Percentiles rank a stretch among this genome's conserved stretches.
Evolutionary conservation across 2,797 vertebrate species (phyloP).

Genomic region (Spondyliosoma cantharus): DNA sequence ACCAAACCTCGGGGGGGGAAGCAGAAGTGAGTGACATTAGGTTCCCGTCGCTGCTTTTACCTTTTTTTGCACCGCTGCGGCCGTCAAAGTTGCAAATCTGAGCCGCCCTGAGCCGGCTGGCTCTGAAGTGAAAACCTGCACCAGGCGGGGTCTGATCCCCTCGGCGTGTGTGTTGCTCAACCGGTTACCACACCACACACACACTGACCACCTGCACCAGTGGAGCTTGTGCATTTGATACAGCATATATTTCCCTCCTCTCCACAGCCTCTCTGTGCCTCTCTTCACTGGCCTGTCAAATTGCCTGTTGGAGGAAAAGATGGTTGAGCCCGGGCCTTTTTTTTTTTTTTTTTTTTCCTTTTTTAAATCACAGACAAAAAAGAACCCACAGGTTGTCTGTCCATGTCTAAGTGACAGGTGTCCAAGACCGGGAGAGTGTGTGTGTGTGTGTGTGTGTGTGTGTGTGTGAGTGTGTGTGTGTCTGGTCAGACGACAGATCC

Average conservation of each 20-base stretch:
- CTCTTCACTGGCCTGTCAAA: slow-evolving; percentile 77
- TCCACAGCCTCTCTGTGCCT: slow-evolving; percentile 30
- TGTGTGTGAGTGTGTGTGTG: slow-evolving; percentile 42
- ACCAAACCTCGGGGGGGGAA: slow-evolving; percentile 1
- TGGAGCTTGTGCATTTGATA: slow-evolving; percentile 71
- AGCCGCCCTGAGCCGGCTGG: slow-evolving; percentile 33
- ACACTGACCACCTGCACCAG: slow-evolving; percentile 58
- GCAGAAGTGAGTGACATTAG: slow-evolving; percentile 18
- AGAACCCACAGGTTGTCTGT: slow-evolving; percentile 66
- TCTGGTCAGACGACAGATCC: slow-evolving; percentile 68
- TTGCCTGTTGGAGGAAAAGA: slow-evolving; percentile 64
- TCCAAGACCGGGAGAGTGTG: slow-evolving; percentile 31
- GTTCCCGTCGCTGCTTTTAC: slow-evolving; percentile 27
- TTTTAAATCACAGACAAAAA: slow-evolving; percentile 46
- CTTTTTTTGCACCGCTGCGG: not conserved
- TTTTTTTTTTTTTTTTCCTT: slow-evolving; percentile 14
- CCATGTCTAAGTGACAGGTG: slow-evolving; percentile 74
- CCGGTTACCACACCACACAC: slow-evolving; percentile 8
- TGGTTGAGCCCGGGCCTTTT: slow-evolving; percentile 35
- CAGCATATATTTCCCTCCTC: slow-evolving; percentile 51
- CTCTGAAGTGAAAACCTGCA: slow-evolving; percentile 38
- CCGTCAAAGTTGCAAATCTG: slow-evolving; percentile 38
- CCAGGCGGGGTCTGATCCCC: slow-evolving; percentile 60
- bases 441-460: slow-evolving; percentile 39
- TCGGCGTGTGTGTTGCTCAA: not conserved